These are phyloP conservation scores for Felis catus DNA, from an alignment of 2,113 vertebrate species.

Conservation along the genomic window F.catus_Fca126_mat1.0 CM031420.1:144154001-144154500, in stretches of 20 bases:
- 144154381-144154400: background rate
- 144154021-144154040: background rate
- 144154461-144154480: background rate
- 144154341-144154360: background rate
- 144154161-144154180: background rate
- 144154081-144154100: background rate
- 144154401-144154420: background rate
- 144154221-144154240: too few relatives aligned
- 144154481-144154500: background rate
- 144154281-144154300: background rate
- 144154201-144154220: too few relatives aligned
- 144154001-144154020: background rate
- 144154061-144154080: background rate
- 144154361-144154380: background rate
- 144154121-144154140: background rate
- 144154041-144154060: background rate
- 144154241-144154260: too few relatives aligned
- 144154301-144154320: background rate
- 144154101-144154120: background rate
- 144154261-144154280: too few relatives aligned
- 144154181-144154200: too few relatives aligned
- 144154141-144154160: background rate
- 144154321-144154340: background rate
- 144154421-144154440: constrained; percentile 25
- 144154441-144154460: background rate